A percentile compares a stretch with the other conserved stretches of the same genome.
Evolutionary conservation across 2,113 vertebrate genomes (phyloP).

Genomic region (Perca fluviatilis): DNA sequence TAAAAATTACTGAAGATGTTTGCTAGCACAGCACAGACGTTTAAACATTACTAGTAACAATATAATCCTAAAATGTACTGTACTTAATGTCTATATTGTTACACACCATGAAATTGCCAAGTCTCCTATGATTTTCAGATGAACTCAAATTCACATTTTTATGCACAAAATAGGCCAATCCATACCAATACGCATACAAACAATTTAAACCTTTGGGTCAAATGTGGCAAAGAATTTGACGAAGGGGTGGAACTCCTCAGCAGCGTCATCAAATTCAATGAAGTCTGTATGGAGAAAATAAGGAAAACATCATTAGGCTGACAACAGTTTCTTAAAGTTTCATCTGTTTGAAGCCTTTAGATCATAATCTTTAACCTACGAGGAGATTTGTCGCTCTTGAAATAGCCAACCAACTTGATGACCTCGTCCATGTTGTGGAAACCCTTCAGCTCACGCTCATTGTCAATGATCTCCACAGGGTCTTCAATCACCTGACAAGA

Average conservation of each 20-base stretch:
- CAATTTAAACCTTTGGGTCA: constrained; percentile 87
- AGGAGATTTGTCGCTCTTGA: constrained; percentile 90
- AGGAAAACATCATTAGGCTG: neutral
- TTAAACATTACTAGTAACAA: neutral
- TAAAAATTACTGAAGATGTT: neutral
- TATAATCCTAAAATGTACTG: neutral
- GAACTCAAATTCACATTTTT: neutral
- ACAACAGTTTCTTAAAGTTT: neutral
- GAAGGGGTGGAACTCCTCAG: constrained; percentile 94
- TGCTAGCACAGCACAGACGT: neutral
- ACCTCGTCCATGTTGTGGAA: constrained; percentile 92
- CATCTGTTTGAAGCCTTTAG: neutral
- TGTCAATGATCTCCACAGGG: constrained; percentile 91
- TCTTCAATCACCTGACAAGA: constrained; percentile 87
- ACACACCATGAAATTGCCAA: neutral
- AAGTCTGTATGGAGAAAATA: constrained; percentile 82
- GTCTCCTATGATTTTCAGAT: neutral
- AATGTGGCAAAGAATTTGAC: constrained; percentile 94
- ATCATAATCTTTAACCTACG: constrained; percentile 81
- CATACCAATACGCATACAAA: neutral
- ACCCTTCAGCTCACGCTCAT: constrained; percentile 89
- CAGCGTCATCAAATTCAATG: constrained; percentile 90
- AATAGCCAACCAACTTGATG: constrained; percentile 92
- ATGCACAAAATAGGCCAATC: neutral
- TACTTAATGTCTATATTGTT: neutral